Evolutionary conservation across 2,888 invertebrate genomes (phyloP).

Genomic region (Neoaliturus tenellus): DNA sequence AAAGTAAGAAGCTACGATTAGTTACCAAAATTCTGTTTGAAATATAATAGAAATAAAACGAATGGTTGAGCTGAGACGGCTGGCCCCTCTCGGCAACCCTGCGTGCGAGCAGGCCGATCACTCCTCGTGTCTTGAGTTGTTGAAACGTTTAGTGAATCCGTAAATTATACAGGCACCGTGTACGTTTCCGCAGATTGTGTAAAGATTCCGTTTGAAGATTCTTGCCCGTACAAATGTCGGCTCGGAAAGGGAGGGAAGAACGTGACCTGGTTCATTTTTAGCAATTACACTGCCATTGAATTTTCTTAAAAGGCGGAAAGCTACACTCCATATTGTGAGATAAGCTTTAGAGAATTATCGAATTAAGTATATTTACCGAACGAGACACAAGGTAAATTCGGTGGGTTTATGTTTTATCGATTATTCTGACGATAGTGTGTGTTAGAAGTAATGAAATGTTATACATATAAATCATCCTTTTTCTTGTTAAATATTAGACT

Average conservation of each 20-base stretch:
- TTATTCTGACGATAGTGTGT: conserved; percentile 61
- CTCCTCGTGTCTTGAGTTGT: conserved; percentile 20
- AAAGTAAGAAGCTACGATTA: conserved; percentile 54
- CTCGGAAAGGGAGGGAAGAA: conserved; percentile 45
- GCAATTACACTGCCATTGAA: conserved; percentile 66
- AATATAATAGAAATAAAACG: conserved; percentile 46
- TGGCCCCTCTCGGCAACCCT: conserved; percentile 44
- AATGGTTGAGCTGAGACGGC: conserved; percentile 37
- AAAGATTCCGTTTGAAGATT: conserved; percentile 36
- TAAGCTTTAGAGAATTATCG: conserved; percentile 59
- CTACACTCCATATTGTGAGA: conserved; percentile 66
- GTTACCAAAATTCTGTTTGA: conserved; percentile 63
- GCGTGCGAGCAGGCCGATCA: neutral
- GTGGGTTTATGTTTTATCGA: conserved; percentile 58
- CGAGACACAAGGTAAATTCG: conserved; percentile 52
- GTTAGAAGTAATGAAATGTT: conserved; percentile 61
- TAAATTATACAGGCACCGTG: conserved; percentile 1
- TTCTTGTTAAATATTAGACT: conserved; percentile 63
- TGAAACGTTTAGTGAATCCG: conserved; percentile 8
- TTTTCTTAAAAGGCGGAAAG: conserved; percentile 65
- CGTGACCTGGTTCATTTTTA: conserved; percentile 61
- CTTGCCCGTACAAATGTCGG: conserved; percentile 49
- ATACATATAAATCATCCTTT: conserved; percentile 62
- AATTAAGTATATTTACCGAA: conserved; percentile 48
- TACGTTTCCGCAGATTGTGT: neutral